Conservation (phyloP, 64 coral and sea anemone species). For the Astreopora myriophthalma region DNA sequence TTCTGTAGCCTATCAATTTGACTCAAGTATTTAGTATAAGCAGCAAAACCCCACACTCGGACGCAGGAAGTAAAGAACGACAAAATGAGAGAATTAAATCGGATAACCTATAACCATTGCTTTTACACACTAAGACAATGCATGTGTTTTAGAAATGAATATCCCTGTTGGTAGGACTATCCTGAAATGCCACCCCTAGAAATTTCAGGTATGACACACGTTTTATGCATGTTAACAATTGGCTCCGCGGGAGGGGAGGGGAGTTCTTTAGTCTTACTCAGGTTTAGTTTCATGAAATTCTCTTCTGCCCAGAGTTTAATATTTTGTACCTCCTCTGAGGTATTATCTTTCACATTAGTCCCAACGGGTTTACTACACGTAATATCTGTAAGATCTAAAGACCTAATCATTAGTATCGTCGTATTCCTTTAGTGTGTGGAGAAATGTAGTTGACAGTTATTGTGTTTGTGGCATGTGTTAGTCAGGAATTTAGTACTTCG, state of each 20-base stretch:
- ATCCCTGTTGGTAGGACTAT: neutral
- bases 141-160: neutral
- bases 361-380: neutral
- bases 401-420: too few species aligned
- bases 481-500: too few species aligned
- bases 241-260: neutral
- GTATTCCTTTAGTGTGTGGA: too few species aligned
- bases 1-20: neutral
- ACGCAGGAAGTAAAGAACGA: neutral
- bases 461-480: too few species aligned
- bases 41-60: neutral
- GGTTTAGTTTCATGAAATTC: neutral
- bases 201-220: neutral
- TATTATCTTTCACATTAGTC: neutral
- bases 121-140: neutral
- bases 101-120: neutral
- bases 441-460: too few species aligned
- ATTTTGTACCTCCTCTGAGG: too few species aligned
- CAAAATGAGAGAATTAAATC: neutral
- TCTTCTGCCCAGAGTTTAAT: neutral
- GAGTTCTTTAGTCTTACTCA: neutral
- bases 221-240: neutral
- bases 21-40: neutral
- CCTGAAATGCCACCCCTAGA: too few species aligned
- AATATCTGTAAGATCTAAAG: neutral